Evolutionary conservation across 1,140 invertebrate species (phyloP), one percentile per base, ranked within the genome.

Genomic region (Procambarus clarkii): DNA sequence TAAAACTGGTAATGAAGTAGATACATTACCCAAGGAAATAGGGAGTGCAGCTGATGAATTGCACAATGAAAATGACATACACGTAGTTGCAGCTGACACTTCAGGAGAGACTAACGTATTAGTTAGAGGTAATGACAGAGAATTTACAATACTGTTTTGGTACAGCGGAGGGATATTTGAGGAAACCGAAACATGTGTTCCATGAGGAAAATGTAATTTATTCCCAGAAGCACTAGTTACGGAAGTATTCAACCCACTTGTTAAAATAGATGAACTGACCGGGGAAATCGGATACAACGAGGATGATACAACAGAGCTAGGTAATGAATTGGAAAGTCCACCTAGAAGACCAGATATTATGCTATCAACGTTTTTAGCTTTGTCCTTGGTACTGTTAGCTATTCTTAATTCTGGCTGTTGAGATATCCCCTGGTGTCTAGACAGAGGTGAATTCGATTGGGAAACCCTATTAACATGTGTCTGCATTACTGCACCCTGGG

Each of bases 121-220:
- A 78, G 85, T 48, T 24, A 86, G 48, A 45, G 71, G 58, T 34
- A 71, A 44, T 24, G 54, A 48, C 5, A 77, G 48, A 78, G 46
- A 48, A 21, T 24, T 86, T 58, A 44, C 34, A 78, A 86, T 78
- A 86, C 85, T 78, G 48, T 86, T 50, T 60, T 54, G 74, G 85
- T 58, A 86, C 11, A 48, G 50, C 15, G 71, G 11, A 58, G 48
- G 24, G 44, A 50, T n/a, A 45, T 45, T 86, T 86, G 84, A 76
- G 76, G 85, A 44, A 71, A 86, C 21, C n/a, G 85, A 58, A 18
- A 78, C 44, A n/a, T 86, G 74, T 13, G 76, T 54, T 50, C 85
- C 85, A 58, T 60, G 74, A 77, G 85, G 85, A 34, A 58, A 34
- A 60, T 83, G n/a, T 4, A 24, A 5, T 74, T 74, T 74, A 74